Conservation (phyloP, 2,113 vertebrate genomes). For the Nothobranchius kuhntae region DNA sequence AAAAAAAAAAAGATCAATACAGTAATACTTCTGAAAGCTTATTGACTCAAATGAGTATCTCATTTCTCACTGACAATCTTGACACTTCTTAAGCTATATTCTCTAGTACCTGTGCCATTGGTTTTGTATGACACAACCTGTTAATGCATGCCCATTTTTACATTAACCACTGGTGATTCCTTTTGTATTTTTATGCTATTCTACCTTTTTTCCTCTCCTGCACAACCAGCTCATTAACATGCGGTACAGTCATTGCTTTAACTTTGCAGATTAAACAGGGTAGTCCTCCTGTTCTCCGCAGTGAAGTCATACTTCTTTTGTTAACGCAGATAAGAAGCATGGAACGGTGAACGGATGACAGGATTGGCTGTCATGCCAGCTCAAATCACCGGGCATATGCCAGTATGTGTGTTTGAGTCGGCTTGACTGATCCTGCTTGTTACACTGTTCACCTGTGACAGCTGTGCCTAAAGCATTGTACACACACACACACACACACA, state of each 20-base stretch:
- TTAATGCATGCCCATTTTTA: neutral
- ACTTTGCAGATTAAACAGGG: constrained; percentile 33
- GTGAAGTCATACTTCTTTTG: constrained; percentile 26
- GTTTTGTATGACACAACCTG: neutral
- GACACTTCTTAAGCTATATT: constrained; percentile 8
- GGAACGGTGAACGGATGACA: constrained; percentile 33
- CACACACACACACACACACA: neutral
- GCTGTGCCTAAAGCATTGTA: constrained; percentile 21
- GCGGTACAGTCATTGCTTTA: constrained; percentile 33
- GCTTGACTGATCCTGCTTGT: constrained; percentile 29
- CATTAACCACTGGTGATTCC: neutral
- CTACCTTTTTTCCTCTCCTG: neutral
- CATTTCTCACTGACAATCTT: constrained; percentile 18
- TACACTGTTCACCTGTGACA: constrained; percentile 52
- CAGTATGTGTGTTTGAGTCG: constrained; percentile 33
- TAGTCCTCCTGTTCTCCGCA: constrained; percentile 28
- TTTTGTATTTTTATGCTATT: neutral
- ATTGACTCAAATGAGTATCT: constrained; percentile 27
- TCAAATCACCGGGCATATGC: constrained; percentile 28
- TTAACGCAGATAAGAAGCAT: constrained; percentile 46
- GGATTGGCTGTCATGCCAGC: constrained; percentile 40
- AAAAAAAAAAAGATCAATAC: neutral
- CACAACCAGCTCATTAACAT: constrained; percentile 20
- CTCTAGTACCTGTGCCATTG: neutral
- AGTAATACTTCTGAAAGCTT: constrained; percentile 14